Base-by-base conservation (phyloP, 2,888 invertebrate species). In the Aricia artaxerxes region DNA sequence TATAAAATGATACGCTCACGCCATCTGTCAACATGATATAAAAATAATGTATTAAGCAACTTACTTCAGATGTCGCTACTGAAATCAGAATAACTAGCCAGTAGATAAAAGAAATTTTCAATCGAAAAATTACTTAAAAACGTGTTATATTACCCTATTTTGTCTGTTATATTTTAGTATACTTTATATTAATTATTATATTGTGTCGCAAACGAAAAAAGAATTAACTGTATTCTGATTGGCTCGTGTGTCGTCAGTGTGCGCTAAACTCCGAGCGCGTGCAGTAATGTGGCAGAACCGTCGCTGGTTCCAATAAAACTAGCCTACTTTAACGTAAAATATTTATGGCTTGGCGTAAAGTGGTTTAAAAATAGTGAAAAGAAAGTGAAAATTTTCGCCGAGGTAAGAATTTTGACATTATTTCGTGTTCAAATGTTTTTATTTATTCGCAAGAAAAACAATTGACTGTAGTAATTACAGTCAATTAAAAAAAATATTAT, bases 261-360 rank as follows among this genome's bases (percentile, higher is more conserved):
- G 87, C 90, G 91, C 88, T 87, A 83, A 87, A 82, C 86, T 79
- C 81, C 87, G 86, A 92, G 89, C 90, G 89, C 84, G 88, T 81
- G 78, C 82, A 85, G 91, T 87, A 79, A 83, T 81, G 81, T 82
- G 76, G 24, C 44, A 40, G 31, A 78, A 40, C 79, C 77, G 72
- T 64, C 82, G 81, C 83, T 84, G 86, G 84, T 83, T 84, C 87
- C 85, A 87, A 85, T 83, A 85, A 84, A 85, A 85, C 82, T 87
- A 81, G 80, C 78, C 76, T 81, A 82, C 83, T 83, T 16, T 82
- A 80, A 81, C 79, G 78, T 78, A 80, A 79, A 83, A 76, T 81
- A 80, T 85, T 81, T 85, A 85, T 83, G 86, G 84, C 84, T 85
- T 84, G 83, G 78, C 75, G 64, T 73, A 77, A 79, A 78, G 79